Evolutionary conservation across 2,888 invertebrate genomes (phyloP).

Genomic region (Chloroclysta siterata): DNA sequence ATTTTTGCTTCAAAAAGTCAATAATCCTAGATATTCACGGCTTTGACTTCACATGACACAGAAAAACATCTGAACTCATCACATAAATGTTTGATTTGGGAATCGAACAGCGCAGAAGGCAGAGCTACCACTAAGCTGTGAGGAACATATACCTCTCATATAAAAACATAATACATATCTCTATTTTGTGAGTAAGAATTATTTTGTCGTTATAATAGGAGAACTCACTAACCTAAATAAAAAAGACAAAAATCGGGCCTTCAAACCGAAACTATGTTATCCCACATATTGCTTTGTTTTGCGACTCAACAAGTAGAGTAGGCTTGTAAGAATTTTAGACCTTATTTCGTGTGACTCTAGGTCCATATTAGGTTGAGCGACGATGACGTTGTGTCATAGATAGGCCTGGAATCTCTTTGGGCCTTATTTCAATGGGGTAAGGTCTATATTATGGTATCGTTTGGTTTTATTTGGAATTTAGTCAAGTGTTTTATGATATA

Average conservation of each 20-base stretch:
- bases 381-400: not conserved
- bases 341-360: not conserved
- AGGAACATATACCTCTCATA: not conserved
- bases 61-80: too few species aligned
- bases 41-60: too few species aligned
- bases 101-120: too few species aligned
- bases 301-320: slow-evolving; percentile 30
- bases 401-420: slow-evolving; percentile 11
- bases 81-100: too few species aligned
- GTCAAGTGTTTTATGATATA: slow-evolving; percentile 2
- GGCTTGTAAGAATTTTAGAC: slow-evolving; percentile 10
- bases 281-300: slow-evolving; percentile 25
- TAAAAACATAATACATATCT: not conserved
- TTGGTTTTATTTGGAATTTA: not conserved
- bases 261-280: slow-evolving; percentile 19
- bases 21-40: too few species aligned
- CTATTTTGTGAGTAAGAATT: not conserved
- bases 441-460: not conserved
- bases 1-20: too few species aligned
- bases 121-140: too few species aligned
- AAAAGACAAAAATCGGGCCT: slow-evolving; percentile 13
- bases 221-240: slow-evolving; percentile 10
- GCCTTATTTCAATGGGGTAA: not conserved
- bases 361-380: not conserved
- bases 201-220: not conserved